phyloP scores from a whole-genome alignment of 2,888 invertebrate genomes.

The Agrochola circellaris region DNA sequence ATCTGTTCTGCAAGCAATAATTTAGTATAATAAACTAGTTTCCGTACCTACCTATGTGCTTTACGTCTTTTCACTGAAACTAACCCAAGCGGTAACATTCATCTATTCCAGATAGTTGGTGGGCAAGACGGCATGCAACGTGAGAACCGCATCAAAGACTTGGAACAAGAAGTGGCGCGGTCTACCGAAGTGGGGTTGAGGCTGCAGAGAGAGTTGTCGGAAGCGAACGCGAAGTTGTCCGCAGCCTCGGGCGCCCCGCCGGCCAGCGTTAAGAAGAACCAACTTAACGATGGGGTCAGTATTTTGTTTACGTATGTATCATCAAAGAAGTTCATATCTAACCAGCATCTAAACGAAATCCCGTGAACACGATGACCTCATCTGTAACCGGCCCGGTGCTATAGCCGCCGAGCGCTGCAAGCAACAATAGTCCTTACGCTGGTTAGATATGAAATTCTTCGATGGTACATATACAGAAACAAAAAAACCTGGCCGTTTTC shows the following conservation, averaged over 20 bases:
- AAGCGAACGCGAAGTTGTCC: conserved; percentile 91
- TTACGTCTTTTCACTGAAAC: background rate
- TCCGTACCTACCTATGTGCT: no score
- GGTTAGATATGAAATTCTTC: no score
- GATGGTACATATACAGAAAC: background rate
- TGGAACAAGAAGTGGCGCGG: conserved; percentile 96
- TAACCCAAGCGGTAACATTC: background rate
- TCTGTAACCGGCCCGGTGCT: no score
- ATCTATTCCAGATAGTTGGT: conserved; percentile 85
- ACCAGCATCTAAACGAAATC: no score
- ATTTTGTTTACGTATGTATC: background rate
- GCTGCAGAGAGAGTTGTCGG: conserved; percentile 93
- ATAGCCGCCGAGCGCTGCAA: no score
- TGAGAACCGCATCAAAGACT: conserved; percentile 93
- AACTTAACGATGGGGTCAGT: conserved; percentile 90
- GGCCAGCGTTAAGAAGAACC: conserved; percentile 90
- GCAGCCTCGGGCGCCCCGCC: conserved; percentile 81
- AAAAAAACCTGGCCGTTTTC: no score
- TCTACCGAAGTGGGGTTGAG: conserved; percentile 94
- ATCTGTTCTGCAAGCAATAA: no score
- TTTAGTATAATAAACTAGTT: background rate
- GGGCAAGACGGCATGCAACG: conserved; percentile 92
- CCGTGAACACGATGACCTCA: no score
- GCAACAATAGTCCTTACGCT: no score
- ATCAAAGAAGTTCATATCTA: no score